Percentiles rank a stretch among this genome's conserved stretches.
Evolutionary conservation across 2,113 vertebrate species (phyloP).

Genomic region (Prolemur simus): DNA sequence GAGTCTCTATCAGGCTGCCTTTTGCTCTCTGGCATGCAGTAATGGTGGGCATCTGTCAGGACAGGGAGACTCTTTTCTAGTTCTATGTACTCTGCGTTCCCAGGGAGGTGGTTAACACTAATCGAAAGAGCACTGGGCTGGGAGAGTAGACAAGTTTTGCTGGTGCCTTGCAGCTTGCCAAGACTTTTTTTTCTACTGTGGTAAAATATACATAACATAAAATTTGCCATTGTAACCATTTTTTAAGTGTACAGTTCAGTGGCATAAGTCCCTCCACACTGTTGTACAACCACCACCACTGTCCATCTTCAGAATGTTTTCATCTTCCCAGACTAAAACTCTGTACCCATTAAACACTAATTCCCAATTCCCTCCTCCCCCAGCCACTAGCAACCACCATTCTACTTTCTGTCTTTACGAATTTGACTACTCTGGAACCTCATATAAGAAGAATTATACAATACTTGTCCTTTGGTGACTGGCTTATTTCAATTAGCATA

Average conservation of each 20-base stretch:
- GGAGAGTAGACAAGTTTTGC: background rate
- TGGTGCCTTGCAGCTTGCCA: background rate
- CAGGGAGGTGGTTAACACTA: background rate
- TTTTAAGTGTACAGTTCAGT: background rate
- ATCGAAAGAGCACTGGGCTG: background rate
- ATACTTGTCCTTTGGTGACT: background rate
- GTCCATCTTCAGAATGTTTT: background rate
- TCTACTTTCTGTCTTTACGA: background rate
- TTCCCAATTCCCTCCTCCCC: background rate
- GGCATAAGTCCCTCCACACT: background rate
- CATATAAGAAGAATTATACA: background rate
- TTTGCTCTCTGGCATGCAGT: constrained; percentile 10
- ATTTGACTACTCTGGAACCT: background rate
- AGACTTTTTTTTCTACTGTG: background rate
- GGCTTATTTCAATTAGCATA: background rate
- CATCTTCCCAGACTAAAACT: background rate
- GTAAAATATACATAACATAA: background rate
- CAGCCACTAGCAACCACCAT: background rate
- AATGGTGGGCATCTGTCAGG: constrained; percentile 26
- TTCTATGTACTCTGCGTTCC: background rate
- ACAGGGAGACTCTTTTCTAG: background rate
- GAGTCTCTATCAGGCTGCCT: constrained; percentile 42
- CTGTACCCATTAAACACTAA: background rate
- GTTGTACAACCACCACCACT: background rate
- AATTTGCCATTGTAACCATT: background rate